Evolutionary conservation across 2,113 vertebrate genomes (phyloP), one percentile per base, ranked within the genome.

Genomic region (Pogona vitticeps): DNA sequence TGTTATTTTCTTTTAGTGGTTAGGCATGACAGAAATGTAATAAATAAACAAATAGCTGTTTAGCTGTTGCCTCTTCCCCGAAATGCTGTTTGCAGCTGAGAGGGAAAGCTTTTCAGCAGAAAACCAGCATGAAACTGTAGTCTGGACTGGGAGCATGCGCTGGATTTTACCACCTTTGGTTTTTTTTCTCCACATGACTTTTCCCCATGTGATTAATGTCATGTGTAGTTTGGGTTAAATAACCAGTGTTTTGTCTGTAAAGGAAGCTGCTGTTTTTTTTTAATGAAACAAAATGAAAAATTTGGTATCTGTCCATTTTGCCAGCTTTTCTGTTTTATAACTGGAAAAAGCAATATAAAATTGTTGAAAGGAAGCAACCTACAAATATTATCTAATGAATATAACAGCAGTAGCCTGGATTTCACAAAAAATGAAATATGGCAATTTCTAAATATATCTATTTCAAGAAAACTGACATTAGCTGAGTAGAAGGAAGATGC

Each of bases 271-370:
- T 70, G 36, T 38, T 12, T 15, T 79, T 77, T 52, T 76, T 17
- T 59, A 63, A 83, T 52, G 46, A 10, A 52, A 52, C 36, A 71
- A 82, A 87, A 83, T 86, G 82, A 85, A 76, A 89, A 87, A 10
- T 52, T 52, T 31, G 14, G 2, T 84, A 84, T 18, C 78, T 3
- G 5, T 86, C 75, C 65, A 40, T 84, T 70, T 71, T 58, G 36
- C 33, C n/a, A 5, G 6, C 52, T 52, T 83, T 61, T 58, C n/a
- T 76, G 86, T 65, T 83, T 63, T 36, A 75, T 61, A 78, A 91
- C 20, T 26, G 36, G 10, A 72, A 84, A 72, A 6, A 80, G 63
- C 75, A 72, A 4, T 42, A 14, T 72, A 71, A 14, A 33, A 88
- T 70, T 78, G 0, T 33, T 90, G 81, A 10, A 40, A 1, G 52